Evolutionary conservation across 2,113 vertebrate species (phyloP).

Genomic region (Gorilla gorilla): DNA sequence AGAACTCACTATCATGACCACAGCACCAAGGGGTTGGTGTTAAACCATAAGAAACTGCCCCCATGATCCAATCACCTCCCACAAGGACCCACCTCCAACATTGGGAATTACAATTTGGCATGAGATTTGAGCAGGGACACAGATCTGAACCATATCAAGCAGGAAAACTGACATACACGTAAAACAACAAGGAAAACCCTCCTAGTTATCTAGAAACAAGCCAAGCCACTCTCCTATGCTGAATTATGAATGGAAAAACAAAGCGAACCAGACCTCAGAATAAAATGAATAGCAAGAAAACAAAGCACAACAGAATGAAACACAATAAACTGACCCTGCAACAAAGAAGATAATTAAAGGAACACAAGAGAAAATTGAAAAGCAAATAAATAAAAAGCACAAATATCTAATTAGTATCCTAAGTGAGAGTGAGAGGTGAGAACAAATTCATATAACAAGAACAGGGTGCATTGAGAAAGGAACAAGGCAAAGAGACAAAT

Average conservation of each 20-base stretch:
- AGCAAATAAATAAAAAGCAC: background rate
- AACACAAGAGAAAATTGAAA: background rate
- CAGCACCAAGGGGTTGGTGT: no score
- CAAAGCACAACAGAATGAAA: background rate
- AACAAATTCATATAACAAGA: conserved; percentile 32
- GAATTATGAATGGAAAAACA: background rate
- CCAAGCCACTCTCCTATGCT: background rate
- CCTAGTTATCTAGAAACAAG: background rate
- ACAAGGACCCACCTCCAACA: no score
- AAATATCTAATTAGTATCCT: background rate
- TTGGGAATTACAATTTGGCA: no score
- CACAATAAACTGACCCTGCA: background rate
- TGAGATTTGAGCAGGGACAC: no score
- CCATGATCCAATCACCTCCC: no score
- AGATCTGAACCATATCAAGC: no score
- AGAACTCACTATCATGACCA: no score
- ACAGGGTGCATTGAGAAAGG: conserved; percentile 40
- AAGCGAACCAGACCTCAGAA: background rate
- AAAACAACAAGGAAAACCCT: background rate
- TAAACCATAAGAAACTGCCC: no score
- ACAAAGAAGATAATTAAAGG: background rate
- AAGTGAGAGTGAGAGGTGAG: background rate
- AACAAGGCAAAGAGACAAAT: background rate
- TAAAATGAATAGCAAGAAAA: background rate
- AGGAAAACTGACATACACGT: background rate